Base-by-base conservation (phyloP, 2,888 invertebrate genomes). In the Ennomos fuscantarius region DNA sequence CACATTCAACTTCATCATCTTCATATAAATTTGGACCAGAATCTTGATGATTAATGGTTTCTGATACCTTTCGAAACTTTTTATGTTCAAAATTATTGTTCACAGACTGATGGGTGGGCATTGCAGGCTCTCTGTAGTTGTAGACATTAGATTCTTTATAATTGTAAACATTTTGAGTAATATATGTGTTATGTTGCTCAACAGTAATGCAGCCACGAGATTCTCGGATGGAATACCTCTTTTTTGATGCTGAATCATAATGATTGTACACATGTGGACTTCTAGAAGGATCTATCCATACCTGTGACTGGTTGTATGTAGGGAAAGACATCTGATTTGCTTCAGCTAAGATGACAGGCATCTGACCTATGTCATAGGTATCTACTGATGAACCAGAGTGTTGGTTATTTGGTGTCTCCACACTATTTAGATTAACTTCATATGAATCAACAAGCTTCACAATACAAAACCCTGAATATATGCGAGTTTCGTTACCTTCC, bases 201-300 rank as follows among this genome's bases (percentile, higher is more conserved):
- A 87, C 81, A 0, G 84, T 87, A 9, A 87, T 80, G 8, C 76
- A 76, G 11, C 69, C 70, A 76, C 0, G 77, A 63, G 35, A 69
- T 9, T 82, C 81, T 35, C 70, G 70, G 1, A 84, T 69, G 0
- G 83, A 77, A 49, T 77, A 84, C 6, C 69, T 62, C 36, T 79
- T 79, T 31, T 80, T 73, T 0, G 73, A 63, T 0, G 68, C 58
- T 1, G 72, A 63, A 8, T 83, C 78, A 65, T 78, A 87, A 34
- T 72, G 74, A 45, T 88, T 89, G 54, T 89, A 89, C 0, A 88
- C 86, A 64, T 75, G 84, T 0, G 90, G 90, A 50, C 87, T 89
- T 32, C 82, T 72, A 0, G 76, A 70, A 0, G 89, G 88, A 42
- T 90, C 89, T 35, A 89, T 89, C 89, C 90, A 89, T 0, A 89